A percentile compares a stretch with the other conserved stretches of the same genome.
Evolutionary conservation across 1,140 invertebrate species (phyloP).

Genomic region (Drosophila pruinosa): DNA sequence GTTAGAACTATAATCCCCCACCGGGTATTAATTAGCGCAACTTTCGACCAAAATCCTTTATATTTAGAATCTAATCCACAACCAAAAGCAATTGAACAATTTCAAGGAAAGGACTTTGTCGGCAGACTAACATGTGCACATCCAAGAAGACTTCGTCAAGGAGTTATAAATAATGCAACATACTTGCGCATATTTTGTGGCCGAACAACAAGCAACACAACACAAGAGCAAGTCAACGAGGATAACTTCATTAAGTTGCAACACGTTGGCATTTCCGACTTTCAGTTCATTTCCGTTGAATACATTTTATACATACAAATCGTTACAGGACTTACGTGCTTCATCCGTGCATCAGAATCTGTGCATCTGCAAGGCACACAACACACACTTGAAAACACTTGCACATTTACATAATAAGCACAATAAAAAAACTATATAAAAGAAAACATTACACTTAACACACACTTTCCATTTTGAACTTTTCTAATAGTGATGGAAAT

Average conservation of each 20-base stretch:
- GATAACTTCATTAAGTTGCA: slow-evolving; percentile 59
- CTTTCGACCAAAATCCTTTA: slow-evolving; percentile 38
- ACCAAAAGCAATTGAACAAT: slow-evolving; percentile 30
- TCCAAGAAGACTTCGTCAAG: background rate
- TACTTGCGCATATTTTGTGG: slow-evolving; percentile 60
- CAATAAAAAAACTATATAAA: background rate
- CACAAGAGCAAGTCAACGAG: slow-evolving; percentile 9
- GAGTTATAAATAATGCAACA: slow-evolving; percentile 55
- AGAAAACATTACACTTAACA: background rate
- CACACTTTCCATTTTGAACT: background rate
- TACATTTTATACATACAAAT: slow-evolving; percentile 51
- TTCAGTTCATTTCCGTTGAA: slow-evolving; percentile 53
- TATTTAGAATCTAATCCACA: slow-evolving; percentile 24
- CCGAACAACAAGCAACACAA: slow-evolving; percentile 36
- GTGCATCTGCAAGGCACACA: background rate
- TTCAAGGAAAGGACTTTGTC: slow-evolving; percentile 1
- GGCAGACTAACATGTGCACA: background rate
- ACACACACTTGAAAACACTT: background rate
- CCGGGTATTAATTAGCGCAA: slow-evolving; percentile 64
- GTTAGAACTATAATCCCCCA: no score
- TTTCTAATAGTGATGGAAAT: no score
- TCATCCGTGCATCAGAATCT: background rate
- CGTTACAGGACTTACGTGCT: slow-evolving; percentile 37
- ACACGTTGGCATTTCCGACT: slow-evolving; percentile 60
- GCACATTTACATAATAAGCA: slow-evolving; percentile 17